Base-by-base conservation (phyloP, 2,797 vertebrate species). In the Eulemur rubriventer region DNA sequence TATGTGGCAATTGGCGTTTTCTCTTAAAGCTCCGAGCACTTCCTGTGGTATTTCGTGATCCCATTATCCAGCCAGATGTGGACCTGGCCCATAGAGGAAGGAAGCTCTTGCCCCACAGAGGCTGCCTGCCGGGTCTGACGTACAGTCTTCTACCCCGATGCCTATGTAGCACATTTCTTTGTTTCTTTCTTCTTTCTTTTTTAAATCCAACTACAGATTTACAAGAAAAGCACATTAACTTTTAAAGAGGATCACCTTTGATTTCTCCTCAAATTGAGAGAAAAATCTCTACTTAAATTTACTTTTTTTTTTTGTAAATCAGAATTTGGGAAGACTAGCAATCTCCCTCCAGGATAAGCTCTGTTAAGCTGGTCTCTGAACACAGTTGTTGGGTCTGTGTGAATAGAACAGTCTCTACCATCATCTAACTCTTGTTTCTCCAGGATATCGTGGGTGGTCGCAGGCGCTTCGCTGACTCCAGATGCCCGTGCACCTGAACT, bases 251-350 rank as follows among this genome's bases (percentile, higher is more conserved):
- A 50, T 55, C 59, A 65, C 63, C 59, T 84, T 76, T 85, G 72
- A 43, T n/a, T 95, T 96, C 63, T 76, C 17, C 38, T 93, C 83
- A 82, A 33, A 50, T 50, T 38, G 43, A 75, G 6, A 94, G 13
- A 91, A 85, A 50, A 87, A 9, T 78, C 57, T 69, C 30, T 72
- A n/a, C 33, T 55, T 88, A 52, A 52, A 69, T 81, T 61, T 28
- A 67, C n/a, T 91, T 59, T 86, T 67, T 43, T 26, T 46, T 17
- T 61, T 63, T 43, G 72, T 5, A 75, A 46, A 41, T 69, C 16
- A 76, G 41, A 88, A 33, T 94, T 94, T 96, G 75, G 65, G 12
- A 96, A 88, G 67, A 94, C 50, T 89, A 82, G 12, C 55, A 24
- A 1, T 38, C 24, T 79, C 41, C 48, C 57, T 80, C 28, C 28